phyloP scores from a whole-genome alignment of 2,888 invertebrate genomes.

The Philopedon plagiatum region DNA sequence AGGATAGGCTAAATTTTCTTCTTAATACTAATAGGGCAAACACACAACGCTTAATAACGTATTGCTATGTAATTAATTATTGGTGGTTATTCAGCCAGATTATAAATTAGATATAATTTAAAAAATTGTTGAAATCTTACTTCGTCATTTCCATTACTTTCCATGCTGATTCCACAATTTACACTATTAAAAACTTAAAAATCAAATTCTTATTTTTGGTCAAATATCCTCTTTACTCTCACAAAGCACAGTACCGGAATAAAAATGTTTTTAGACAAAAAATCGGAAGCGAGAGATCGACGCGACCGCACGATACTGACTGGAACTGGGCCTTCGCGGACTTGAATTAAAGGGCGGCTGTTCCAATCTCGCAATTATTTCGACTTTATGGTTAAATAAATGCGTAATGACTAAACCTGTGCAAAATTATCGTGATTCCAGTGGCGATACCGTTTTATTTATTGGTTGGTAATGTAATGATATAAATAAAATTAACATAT shows the following conservation, averaged over 20 bases:
- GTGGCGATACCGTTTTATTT: no score
- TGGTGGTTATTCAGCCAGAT: no score
- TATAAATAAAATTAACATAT: no score
- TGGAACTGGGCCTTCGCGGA: slow-evolving; percentile 24
- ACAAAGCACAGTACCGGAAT: slow-evolving; percentile 3
- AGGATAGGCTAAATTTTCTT: no score
- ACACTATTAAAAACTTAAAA: neutral
- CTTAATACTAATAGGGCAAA: no score
- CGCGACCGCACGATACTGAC: slow-evolving; percentile 36
- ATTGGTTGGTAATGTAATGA: no score
- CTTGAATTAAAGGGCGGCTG: slow-evolving; percentile 16
- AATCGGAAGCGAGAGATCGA: slow-evolving; percentile 31
- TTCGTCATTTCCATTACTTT: slow-evolving; percentile 38
- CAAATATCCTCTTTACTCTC: neutral
- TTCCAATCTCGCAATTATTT: slow-evolving; percentile 35
- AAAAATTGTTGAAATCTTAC: slow-evolving; percentile 30
- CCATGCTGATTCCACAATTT: slow-evolving; percentile 22
- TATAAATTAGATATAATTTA: no score
- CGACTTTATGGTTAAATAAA: slow-evolving; percentile 43
- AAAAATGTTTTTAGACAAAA: slow-evolving; percentile 16
- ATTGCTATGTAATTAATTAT: no score
- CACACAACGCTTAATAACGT: no score
- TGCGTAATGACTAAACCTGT: slow-evolving; percentile 24
- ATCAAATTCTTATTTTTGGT: neutral
- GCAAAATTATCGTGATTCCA: no score